Evolutionary conservation across 1,140 invertebrate genomes (phyloP).

Genomic region (Macrobrachium rosenbergii): DNA sequence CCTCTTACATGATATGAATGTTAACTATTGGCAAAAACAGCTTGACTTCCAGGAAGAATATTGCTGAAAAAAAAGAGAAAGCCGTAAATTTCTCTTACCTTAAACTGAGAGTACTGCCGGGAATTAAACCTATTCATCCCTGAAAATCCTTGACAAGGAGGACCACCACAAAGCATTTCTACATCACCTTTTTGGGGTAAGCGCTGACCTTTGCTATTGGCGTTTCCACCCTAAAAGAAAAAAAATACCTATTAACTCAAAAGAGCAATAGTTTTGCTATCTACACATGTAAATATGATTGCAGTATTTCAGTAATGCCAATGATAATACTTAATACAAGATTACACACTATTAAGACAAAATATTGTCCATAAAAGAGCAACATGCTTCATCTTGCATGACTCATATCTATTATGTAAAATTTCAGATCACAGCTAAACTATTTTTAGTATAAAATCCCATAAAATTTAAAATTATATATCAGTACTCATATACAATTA

Average conservation of each 20-base stretch:
- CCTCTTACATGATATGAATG: not conserved
- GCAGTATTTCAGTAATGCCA: not conserved
- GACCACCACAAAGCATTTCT: constrained; percentile 87
- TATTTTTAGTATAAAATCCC: too few species aligned
- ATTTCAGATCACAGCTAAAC: too few species aligned
- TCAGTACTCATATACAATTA: too few species aligned
- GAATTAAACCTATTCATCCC: constrained; percentile 92
- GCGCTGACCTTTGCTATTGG: constrained; percentile 74
- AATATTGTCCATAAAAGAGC: too few species aligned
- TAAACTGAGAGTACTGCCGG: constrained; percentile 88
- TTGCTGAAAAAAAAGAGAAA: not conserved
- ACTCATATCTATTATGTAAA: too few species aligned
- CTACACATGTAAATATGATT: not conserved
- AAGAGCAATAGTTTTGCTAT: not conserved
- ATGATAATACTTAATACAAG: not conserved
- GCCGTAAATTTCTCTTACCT: constrained; percentile 70
- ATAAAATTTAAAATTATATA: too few species aligned
- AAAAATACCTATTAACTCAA: not conserved
- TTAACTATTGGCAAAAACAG: too few species aligned
- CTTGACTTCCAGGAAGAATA: not conserved
- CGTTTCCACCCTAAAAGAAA: constrained; percentile 72
- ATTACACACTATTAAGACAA: too few species aligned
- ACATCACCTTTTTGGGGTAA: constrained; percentile 86
- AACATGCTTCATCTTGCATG: too few species aligned
- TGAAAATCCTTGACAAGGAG: constrained; percentile 93